Conservation (phyloP, 2,797 vertebrate genomes). For the Labeo calbasu region DNA sequence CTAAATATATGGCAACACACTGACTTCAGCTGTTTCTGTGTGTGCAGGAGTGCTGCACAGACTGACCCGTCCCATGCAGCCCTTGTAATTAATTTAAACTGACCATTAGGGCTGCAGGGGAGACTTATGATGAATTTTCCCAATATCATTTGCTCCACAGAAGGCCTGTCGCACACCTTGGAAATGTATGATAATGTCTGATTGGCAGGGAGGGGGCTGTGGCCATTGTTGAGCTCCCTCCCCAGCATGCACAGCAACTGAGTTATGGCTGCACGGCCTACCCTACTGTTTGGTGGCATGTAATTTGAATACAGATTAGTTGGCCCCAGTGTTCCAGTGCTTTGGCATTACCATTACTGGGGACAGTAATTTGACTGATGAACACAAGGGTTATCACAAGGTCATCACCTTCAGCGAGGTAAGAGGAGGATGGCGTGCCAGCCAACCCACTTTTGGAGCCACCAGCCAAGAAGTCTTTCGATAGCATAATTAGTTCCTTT, state of each 20-base stretch:
- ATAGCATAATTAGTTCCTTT: constrained; percentile 88
- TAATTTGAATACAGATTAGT: constrained; percentile 96
- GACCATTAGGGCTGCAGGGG: constrained; percentile 86
- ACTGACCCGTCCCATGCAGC: constrained; percentile 72
- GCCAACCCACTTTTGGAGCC: constrained; percentile 72
- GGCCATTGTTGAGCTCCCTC: constrained; percentile 72
- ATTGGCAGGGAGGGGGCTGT: constrained; percentile 77
- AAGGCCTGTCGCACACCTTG: constrained; percentile 85
- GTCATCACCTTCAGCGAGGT: constrained; percentile 83
- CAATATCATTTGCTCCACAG: constrained; percentile 82
- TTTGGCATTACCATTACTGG: constrained; percentile 86
- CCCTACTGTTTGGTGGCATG: constrained; percentile 81
- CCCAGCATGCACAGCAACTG: constrained; percentile 78
- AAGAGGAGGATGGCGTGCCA: constrained; percentile 69
- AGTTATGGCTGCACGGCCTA: constrained; percentile 85
- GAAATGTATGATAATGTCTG: constrained; percentile 88
- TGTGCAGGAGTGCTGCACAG: constrained; percentile 37
- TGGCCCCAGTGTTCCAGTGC: constrained; percentile 86
- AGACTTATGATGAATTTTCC: constrained; percentile 87
- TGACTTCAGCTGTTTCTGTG: not conserved
- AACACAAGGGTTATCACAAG: constrained; percentile 93
- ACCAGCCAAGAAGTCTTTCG: constrained; percentile 80
- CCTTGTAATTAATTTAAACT: constrained; percentile 92
- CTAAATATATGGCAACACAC: not conserved
- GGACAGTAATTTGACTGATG: constrained; percentile 91